Evolutionary conservation across 2,797 vertebrate species (phyloP).

Genomic region (Natrix natrix): DNA sequence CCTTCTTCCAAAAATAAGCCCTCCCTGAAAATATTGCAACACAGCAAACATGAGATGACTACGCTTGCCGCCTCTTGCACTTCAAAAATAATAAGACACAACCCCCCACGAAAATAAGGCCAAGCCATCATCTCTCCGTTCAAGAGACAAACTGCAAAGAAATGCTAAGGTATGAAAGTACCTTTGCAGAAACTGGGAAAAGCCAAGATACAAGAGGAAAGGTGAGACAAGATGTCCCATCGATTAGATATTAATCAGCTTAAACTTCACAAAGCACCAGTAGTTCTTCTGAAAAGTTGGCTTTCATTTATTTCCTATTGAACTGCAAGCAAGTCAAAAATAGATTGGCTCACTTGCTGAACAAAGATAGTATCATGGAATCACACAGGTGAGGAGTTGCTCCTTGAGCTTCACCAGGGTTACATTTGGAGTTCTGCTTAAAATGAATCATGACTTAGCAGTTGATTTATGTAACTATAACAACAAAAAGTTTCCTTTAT

Average conservation of each 20-base stretch:
- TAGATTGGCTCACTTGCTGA: background rate
- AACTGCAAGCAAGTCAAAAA: background rate
- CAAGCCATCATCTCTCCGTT: background rate
- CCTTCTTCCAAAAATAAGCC: too few species aligned
- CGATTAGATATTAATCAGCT: background rate
- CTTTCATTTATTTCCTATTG: background rate
- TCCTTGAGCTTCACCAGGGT: background rate
- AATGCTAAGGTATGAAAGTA: background rate
- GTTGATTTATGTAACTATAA: background rate
- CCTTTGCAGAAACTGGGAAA: background rate
- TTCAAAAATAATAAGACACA: too few species aligned
- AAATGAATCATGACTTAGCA: background rate
- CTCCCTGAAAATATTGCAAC: too few species aligned
- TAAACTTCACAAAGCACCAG: background rate
- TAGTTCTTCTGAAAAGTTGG: background rate
- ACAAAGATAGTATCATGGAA: background rate
- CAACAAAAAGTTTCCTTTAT: background rate
- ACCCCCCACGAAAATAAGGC: too few species aligned
- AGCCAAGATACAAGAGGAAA: background rate
- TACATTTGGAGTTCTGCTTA: background rate
- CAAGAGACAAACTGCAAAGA: background rate
- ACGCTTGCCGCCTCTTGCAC: too few species aligned
- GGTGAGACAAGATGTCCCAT: background rate
- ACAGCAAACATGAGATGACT: too few species aligned
- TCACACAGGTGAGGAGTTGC: background rate